These are phyloP conservation scores for Centroberyx gerrardi DNA, from an alignment of 2,797 vertebrate genomes.

Conservation along the genomic window DNA sequence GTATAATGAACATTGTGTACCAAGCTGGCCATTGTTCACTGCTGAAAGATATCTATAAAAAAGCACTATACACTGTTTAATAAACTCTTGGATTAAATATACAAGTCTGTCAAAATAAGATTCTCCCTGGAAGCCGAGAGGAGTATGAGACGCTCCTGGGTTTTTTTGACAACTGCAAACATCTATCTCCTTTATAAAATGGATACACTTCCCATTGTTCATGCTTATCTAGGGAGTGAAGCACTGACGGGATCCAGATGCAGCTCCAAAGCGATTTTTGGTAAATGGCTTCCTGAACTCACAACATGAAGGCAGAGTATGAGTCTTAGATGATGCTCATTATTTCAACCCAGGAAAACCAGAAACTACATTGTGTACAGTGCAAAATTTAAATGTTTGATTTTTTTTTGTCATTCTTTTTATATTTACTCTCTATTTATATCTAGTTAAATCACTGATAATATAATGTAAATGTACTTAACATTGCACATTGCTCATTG, in stretches of 20 bases:
- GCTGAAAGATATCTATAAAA: background rate
- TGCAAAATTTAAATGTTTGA: too few relatives aligned
- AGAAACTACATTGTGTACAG: too few relatives aligned
- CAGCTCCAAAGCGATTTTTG: slow-evolving; percentile 22
- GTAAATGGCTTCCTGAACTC: slow-evolving; percentile 20
- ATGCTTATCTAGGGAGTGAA: slow-evolving; percentile 39
- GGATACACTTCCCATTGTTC: slow-evolving; percentile 48
- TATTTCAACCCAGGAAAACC: background rate
- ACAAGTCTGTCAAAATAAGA: slow-evolving; percentile 34
- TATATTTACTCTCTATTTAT: too few relatives aligned
- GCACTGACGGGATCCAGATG: slow-evolving; percentile 74
- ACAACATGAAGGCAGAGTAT: slow-evolving; percentile 6
- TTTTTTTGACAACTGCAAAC: slow-evolving; percentile 44
- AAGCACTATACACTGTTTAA: background rate
- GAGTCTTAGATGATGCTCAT: slow-evolving; percentile 17
- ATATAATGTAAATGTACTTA: too few relatives aligned
- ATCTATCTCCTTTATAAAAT: slow-evolving; percentile 52
- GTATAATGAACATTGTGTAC: background rate
- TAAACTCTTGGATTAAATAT: slow-evolving; percentile 10
- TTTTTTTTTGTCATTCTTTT: too few relatives aligned
- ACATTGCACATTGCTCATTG: too few relatives aligned
- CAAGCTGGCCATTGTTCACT: background rate
- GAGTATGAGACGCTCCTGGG: background rate
- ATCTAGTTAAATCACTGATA: too few relatives aligned
- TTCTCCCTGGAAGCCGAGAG: slow-evolving; percentile 18